Conservation (phyloP, 2,797 vertebrate genomes). For the Hemibagrus guttatus region DNA sequence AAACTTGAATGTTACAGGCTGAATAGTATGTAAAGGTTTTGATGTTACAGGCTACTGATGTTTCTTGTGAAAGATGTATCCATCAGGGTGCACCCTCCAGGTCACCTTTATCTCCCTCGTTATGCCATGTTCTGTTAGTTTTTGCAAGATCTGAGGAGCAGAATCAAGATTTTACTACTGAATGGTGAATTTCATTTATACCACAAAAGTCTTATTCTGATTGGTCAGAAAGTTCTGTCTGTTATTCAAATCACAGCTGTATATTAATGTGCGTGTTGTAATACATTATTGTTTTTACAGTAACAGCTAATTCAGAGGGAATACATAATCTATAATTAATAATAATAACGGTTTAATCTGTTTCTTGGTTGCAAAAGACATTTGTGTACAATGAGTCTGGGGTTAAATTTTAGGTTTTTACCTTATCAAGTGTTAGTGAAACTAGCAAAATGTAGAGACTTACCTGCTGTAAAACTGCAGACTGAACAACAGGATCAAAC, state of each 20-base stretch:
- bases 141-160: not conserved
- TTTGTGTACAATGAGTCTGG: not conserved
- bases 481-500: not conserved
- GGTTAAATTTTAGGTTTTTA: not conserved
- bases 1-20: not conserved
- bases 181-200: not conserved
- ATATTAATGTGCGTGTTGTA: not conserved
- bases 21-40: not conserved
- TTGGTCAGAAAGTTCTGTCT: not conserved
- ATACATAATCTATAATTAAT: not conserved
- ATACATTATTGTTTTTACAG: not conserved
- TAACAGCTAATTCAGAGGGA: not conserved
- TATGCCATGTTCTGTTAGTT: not conserved
- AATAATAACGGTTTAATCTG: not conserved
- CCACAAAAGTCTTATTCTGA: not conserved
- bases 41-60: not conserved
- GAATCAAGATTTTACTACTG: not conserved
- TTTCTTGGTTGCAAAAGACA: not conserved
- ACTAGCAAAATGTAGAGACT: not conserved
- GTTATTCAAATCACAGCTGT: not conserved
- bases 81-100: not conserved
- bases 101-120: not conserved
- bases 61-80: not conserved
- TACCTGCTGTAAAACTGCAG: not conserved
- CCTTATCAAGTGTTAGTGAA: not conserved